phyloP scores from a whole-genome alignment of 2,113 vertebrate species.

The Grammatotria lemairii region DNA sequence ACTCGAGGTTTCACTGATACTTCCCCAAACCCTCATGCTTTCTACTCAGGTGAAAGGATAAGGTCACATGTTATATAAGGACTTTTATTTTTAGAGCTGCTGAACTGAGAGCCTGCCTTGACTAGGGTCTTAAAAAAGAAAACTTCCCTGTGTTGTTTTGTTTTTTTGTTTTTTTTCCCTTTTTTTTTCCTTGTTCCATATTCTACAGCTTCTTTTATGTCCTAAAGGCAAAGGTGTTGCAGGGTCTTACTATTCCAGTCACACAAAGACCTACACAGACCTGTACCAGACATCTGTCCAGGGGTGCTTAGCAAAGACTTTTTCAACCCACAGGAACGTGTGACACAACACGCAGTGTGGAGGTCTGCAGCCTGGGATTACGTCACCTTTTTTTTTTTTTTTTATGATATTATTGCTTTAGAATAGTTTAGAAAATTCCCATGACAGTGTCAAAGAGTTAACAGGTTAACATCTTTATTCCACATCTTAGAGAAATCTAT shows the following conservation, averaged over 20 bases:
- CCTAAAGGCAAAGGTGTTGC: constrained; percentile 38
- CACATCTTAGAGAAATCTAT: background rate
- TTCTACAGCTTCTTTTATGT: background rate
- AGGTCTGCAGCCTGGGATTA: background rate
- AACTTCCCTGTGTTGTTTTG: background rate
- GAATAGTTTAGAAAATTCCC: background rate
- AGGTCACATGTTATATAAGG: constrained; percentile 3
- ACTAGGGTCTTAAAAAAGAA: background rate
- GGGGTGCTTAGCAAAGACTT: background rate
- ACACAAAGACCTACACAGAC: constrained; percentile 47
- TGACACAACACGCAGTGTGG: background rate
- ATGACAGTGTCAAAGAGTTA: background rate
- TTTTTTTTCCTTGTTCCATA: background rate
- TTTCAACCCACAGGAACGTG: background rate
- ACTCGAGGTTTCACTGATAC: background rate
- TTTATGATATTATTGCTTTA: background rate
- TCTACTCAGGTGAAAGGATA: constrained; percentile 26
- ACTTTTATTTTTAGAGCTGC: constrained; percentile 9
- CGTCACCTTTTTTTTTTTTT: background rate
- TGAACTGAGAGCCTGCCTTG: background rate
- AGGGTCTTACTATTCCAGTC: constrained; percentile 60
- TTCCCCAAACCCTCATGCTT: background rate
- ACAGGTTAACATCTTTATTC: background rate
- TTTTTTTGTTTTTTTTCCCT: background rate
- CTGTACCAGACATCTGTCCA: constrained; percentile 33